These are phyloP conservation scores for Cinclus mexicanus DNA, from an alignment of 2,113 vertebrate species.

Conservation along the genomic window DNA sequence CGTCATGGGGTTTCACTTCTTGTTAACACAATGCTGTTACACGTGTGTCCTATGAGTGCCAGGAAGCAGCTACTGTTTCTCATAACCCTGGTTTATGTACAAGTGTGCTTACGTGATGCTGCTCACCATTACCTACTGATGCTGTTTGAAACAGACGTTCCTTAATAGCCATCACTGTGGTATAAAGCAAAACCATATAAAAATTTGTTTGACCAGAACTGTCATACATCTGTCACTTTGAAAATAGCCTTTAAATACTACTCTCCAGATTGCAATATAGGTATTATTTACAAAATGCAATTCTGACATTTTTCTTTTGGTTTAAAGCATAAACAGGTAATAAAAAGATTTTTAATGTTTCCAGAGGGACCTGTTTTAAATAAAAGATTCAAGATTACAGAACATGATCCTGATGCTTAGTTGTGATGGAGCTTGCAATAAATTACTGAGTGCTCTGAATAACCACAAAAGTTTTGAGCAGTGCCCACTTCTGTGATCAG, in stretches of 20 bases:
- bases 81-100: not conserved
- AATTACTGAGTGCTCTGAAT: not conserved
- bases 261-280: not conserved
- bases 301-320: not conserved
- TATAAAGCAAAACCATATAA: not conserved
- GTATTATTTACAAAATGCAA: not conserved
- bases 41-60: accelerated
- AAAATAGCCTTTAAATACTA: not conserved
- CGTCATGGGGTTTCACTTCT: not conserved
- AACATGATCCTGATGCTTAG: not conserved
- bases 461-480: not conserved
- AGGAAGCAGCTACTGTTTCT: not conserved
- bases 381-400: not conserved
- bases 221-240: not conserved
- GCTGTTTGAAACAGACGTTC: not conserved
- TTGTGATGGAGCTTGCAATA: not conserved
- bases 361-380: not conserved
- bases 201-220: not conserved
- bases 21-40: accelerated
- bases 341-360: not conserved
- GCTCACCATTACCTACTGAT: not conserved
- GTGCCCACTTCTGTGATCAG: not conserved
- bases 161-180: not conserved
- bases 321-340: not conserved
- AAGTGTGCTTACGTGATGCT: accelerated